Evolutionary conservation across 2,888 invertebrate species (phyloP).

Genomic region (Euplexia lucipara): DNA sequence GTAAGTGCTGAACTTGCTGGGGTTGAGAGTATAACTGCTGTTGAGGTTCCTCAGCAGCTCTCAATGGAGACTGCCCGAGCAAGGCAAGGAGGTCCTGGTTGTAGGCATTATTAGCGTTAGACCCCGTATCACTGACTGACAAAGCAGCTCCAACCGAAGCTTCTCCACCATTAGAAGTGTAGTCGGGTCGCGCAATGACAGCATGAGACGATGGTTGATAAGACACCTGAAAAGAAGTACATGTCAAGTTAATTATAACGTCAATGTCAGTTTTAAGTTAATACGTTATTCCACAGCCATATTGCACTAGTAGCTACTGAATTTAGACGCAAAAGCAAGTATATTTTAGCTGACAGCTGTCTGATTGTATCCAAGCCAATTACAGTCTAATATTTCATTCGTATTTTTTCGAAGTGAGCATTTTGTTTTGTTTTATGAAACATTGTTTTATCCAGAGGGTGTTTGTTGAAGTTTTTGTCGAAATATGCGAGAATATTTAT

Average conservation of each 20-base stretch:
- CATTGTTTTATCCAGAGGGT: slow-evolving; percentile 1
- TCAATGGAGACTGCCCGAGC: slow-evolving; percentile 76
- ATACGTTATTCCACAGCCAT: slow-evolving; percentile 3
- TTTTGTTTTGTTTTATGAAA: slow-evolving; percentile 1
- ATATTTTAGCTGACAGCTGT: slow-evolving; percentile 27
- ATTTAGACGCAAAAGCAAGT: slow-evolving; percentile 14
- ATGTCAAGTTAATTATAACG: slow-evolving; percentile 6
- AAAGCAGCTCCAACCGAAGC: slow-evolving; percentile 88
- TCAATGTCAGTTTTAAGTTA: neutral
- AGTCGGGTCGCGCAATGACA: slow-evolving; percentile 85
- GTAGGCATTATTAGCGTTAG: slow-evolving; percentile 72
- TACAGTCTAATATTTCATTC: slow-evolving; percentile 13
- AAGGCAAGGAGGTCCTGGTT: slow-evolving; percentile 83
- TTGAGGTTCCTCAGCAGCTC: slow-evolving; percentile 75
- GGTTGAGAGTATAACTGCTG: slow-evolving; percentile 73
- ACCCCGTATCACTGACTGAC: slow-evolving; percentile 83
- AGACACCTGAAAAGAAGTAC: slow-evolving; percentile 74
- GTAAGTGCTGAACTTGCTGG: slow-evolving; percentile 76
- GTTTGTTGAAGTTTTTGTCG: neutral
- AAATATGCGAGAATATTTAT: neutral
- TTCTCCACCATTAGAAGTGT: slow-evolving; percentile 84
- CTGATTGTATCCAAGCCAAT: slow-evolving; percentile 30
- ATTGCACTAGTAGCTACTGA: slow-evolving; percentile 2
- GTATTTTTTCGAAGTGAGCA: slow-evolving; percentile 36
- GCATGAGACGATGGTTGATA: slow-evolving; percentile 83